These are phyloP conservation scores for Caenorhabditis briggsae DNA, from an alignment of 1,140 invertebrate genomes.

Conservation along the genomic window DNA sequence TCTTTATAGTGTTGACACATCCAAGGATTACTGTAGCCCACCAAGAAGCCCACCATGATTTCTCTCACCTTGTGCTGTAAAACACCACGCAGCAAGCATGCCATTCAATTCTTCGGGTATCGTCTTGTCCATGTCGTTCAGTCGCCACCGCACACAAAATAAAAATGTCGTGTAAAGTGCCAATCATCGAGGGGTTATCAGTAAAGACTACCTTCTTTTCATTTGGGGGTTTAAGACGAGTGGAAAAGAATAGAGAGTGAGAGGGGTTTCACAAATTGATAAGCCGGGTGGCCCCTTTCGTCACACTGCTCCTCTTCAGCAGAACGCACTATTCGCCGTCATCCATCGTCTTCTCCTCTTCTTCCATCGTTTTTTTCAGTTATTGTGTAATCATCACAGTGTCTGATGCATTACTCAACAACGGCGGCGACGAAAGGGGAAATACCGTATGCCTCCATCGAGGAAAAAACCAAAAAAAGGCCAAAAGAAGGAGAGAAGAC, in stretches of 20 bases:
- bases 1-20: no score
- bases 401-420: neutral
- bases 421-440: neutral
- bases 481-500: neutral
- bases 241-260: neutral
- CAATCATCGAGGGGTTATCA: slow-evolving; percentile 47
- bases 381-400: slow-evolving; percentile 43
- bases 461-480: neutral
- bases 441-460: slow-evolving; percentile 37
- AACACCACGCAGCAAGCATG: no score
- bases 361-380: neutral
- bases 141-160: neutral
- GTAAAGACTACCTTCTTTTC: slow-evolving; percentile 39
- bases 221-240: neutral
- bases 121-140: no score
- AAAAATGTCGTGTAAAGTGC: slow-evolving; percentile 27
- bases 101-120: no score
- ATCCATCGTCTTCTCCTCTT: neutral
- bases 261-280: slow-evolving; percentile 29
- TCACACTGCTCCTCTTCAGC: slow-evolving; percentile 8
- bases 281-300: slow-evolving; percentile 50
- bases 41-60: no score
- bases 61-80: no score
- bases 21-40: no score
- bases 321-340: slow-evolving; percentile 24